Evolutionary conservation across 2,113 vertebrate species (phyloP).

Genomic region (Myotis yumanensis): DNA sequence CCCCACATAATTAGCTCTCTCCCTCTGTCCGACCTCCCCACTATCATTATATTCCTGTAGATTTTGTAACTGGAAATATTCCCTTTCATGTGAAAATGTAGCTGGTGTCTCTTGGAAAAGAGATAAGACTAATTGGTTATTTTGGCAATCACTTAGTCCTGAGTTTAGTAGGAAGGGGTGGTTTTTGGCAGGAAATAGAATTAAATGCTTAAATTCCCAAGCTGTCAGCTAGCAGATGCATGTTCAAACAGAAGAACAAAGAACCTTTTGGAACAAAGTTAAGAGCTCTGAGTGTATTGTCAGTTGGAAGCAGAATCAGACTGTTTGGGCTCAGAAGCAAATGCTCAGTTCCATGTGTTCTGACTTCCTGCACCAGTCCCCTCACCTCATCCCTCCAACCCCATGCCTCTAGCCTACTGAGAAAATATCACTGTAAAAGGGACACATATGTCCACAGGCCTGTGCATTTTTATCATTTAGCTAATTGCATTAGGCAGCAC

Average conservation of each 20-base stretch:
- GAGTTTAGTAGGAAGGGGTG: constrained; percentile 68
- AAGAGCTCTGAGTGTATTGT: constrained; percentile 53
- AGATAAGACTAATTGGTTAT: constrained; percentile 73
- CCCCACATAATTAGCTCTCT: background rate
- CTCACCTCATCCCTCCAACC: background rate
- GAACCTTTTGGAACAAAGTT: constrained; percentile 68
- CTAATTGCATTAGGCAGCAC: constrained; percentile 33
- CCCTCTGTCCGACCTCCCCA: background rate
- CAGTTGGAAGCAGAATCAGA: constrained; percentile 56
- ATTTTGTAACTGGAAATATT: constrained; percentile 48
- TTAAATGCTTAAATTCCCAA: constrained; percentile 68
- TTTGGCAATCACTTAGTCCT: constrained; percentile 64
- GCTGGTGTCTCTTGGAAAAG: constrained; percentile 56
- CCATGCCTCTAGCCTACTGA: constrained; percentile 30
- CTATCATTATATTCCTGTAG: constrained; percentile 11
- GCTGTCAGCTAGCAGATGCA: constrained; percentile 78
- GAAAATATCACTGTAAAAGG: constrained; percentile 39
- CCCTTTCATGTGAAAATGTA: constrained; percentile 51
- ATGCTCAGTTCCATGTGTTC: constrained; percentile 44
- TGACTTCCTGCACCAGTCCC: constrained; percentile 7
- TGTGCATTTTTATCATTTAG: constrained; percentile 13
- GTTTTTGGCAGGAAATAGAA: constrained; percentile 69
- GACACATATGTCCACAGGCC: background rate
- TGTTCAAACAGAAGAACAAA: constrained; percentile 72
- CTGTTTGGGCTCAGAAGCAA: constrained; percentile 50